A percentile compares a stretch with the other conserved stretches of the same genome.
phyloP scores from a whole-genome alignment of 2,113 vertebrate genomes.

The Callithrix jacchus region DNA sequence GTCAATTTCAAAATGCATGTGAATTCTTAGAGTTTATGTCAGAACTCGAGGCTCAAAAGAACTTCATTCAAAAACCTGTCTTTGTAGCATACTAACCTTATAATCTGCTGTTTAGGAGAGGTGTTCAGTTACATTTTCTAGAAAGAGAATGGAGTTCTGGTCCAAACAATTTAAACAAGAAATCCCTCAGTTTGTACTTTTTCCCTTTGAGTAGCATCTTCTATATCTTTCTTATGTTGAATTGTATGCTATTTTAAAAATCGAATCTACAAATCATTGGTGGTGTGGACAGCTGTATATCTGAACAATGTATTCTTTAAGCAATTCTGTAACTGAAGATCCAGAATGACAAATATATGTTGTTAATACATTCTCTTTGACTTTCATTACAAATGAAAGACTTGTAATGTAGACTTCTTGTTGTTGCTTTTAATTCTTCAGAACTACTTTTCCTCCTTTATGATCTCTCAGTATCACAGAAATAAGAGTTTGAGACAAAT shows the following conservation, averaged over 20 bases:
- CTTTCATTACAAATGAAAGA: background rate
- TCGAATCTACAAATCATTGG: background rate
- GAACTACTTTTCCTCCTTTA: background rate
- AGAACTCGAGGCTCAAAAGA: background rate
- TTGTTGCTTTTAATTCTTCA: background rate
- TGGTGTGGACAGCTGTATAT: background rate
- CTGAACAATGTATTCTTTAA: background rate
- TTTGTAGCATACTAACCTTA: background rate
- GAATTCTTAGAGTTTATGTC: constrained; percentile 31
- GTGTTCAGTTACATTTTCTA: background rate
- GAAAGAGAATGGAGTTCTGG: background rate
- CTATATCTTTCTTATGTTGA: background rate
- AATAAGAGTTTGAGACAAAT: background rate
- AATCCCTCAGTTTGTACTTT: background rate
- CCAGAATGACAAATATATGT: background rate
- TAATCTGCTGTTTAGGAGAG: background rate
- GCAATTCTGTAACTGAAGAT: background rate
- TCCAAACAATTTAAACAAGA: background rate
- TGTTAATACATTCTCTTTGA: background rate
- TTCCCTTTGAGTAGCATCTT: background rate
- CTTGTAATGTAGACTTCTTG: background rate
- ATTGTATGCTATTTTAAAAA: background rate
- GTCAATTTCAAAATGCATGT: background rate
- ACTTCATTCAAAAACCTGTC: background rate
- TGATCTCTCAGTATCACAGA: background rate